Base-by-base conservation (phyloP, 2,888 invertebrate species). In the Petrophora chlorosata region DNA sequence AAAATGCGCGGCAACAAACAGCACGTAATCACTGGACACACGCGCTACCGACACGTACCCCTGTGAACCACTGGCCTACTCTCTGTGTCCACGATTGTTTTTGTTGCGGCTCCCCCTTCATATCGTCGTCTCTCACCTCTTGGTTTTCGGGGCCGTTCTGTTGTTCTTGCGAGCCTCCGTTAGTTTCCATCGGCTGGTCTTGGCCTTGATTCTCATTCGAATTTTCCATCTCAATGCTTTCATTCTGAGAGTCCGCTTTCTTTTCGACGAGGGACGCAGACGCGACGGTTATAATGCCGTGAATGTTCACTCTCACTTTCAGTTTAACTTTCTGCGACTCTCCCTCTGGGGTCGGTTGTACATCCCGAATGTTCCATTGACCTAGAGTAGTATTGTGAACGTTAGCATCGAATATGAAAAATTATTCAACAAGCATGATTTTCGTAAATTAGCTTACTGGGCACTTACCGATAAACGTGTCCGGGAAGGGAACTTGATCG, bases 241-340 rank as follows among this genome's bases (percentile, higher is more conserved):
- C 88, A 70, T 59, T 88, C 61, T 84, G 85, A 35, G 79, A 59
- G 3, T 91, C 87, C 53, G 92, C 93, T 69, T 94, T 94, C 72
- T 95, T 95, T 72, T 96, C 96, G 26, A 95, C 92, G 43, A 97
- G 88, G 0, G 96, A 94, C 3, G 99, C 99, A 41, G 95, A 95
- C 7, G 95, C 94, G 14, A 99, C 94, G 7, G 94, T 93, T 73
- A 99, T 94, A 53, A 99, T 94, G 38, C 99, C 99, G 80, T 99
- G 96, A 36, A 96, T 92, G 90, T 99, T 98, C 42, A 99, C 92
- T 65, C 98, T 93, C 3, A 98, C 97, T 91, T 99, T 99, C 3
- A 99, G 95, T 87, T 99, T 99, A 0, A 99, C 95, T 84, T 98
- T 99, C 57, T 97, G 95, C n/a, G 95, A 94, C 70, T 97, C 97